These are phyloP conservation scores for Notechis scutatus DNA, from an alignment of 2,113 vertebrate species.

Conservation along the genomic window DNA sequence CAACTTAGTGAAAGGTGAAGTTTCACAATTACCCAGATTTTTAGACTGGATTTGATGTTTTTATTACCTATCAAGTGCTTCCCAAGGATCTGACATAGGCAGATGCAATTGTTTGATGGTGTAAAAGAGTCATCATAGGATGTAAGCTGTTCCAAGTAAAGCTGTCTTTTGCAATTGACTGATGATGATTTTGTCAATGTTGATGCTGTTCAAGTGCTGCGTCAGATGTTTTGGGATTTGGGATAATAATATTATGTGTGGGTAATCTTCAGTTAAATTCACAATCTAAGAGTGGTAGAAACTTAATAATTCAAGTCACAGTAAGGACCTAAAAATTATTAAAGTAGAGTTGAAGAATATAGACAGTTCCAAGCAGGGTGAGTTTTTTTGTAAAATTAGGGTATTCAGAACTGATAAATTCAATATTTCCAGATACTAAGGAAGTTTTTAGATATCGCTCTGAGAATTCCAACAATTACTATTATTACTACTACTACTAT, in stretches of 20 bases:
- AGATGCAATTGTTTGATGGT: background rate
- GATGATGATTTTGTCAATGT: background rate
- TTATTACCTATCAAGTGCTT: background rate
- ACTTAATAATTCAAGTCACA: background rate
- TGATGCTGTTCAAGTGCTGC: background rate
- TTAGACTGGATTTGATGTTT: background rate
- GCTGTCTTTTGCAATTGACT: background rate
- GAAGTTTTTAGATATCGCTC: background rate
- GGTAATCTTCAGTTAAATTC: background rate
- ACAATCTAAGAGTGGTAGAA: background rate
- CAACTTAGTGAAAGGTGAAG: constrained; percentile 29
- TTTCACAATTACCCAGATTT: constrained; percentile 35
- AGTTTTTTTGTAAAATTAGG: background rate
- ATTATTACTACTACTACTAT: no score
- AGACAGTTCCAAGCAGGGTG: background rate
- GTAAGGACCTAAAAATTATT: background rate
- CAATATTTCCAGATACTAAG: background rate
- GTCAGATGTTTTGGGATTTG: background rate
- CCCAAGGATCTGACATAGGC: background rate
- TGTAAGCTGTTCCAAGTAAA: background rate
- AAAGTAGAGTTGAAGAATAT: background rate
- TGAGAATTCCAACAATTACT: background rate
- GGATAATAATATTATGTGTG: background rate
- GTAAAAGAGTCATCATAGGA: background rate
- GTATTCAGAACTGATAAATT: background rate